Base-by-base conservation (phyloP, 2,113 vertebrate species). In the Oceanodroma tethys region DNA sequence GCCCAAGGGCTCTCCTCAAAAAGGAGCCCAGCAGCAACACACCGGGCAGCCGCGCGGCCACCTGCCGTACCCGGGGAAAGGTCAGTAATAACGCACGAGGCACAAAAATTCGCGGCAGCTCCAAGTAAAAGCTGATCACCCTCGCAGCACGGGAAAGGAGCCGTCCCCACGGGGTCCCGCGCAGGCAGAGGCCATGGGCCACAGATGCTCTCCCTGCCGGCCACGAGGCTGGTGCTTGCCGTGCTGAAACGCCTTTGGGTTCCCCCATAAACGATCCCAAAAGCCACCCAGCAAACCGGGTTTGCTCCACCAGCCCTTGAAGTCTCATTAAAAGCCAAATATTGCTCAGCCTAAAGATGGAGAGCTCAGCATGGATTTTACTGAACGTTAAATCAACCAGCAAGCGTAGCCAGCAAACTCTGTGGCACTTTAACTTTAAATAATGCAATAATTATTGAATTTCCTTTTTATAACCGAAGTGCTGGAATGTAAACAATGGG, bases 361-460 rank as follows among this genome's bases (percentile, higher is more conserved):
- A 98, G 98, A 98, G 97, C 97, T 98, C 98, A 95, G 98, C 98
- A 98, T 98, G 97, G 98, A 97, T 98, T 97, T 98, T 98, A 98
- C 97, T 96, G 98, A 98, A 98, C 95, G 95, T 98, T 98, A 98
- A 98, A 98, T 98, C 98, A 98, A 98, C 98, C 98, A 98, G 97
- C 97, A 98, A 98, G 98, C 97, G 95, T 97, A 98, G 98, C 98
- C 98, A 98, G 98, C 98, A 98, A 99, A 99, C 99, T 99, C 99
- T 98, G 98, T 99, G 98, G 98, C 99, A 98, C 99, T 99, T 99
- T 99, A 99, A 99, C 99, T 99, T 99, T 99, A 99, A 99, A 99
- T 99, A 99, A 99, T 99, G 99, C 99, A 99, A 99, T 99, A 99
- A 99, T 99, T 99, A 99, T 99, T 99, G 99, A 99, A 99, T 99